phyloP scores from a whole-genome alignment of 2,888 invertebrate genomes.

The Tenthredo mesomela region DNA sequence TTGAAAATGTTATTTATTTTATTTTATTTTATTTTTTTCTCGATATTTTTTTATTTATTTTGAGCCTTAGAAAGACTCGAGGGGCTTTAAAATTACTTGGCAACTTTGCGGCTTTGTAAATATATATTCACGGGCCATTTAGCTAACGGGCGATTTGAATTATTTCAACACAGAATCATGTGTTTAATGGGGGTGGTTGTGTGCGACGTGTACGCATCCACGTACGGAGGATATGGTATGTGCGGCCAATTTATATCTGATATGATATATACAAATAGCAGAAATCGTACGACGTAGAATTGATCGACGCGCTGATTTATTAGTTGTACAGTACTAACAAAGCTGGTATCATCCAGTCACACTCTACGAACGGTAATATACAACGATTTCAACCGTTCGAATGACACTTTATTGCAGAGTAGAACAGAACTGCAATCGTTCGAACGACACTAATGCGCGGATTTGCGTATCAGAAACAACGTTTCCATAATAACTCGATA shows the following conservation, averaged over 20 bases:
- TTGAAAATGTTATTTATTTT: neutral
- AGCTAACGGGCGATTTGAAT: conserved; percentile 24
- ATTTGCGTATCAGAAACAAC: conserved; percentile 11
- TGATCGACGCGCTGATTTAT: conserved; percentile 75
- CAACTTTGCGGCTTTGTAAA: conserved; percentile 13
- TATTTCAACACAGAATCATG: conserved; percentile 4
- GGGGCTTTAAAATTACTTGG: conserved; percentile 7
- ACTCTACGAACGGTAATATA: conserved; percentile 59
- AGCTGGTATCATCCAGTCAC: conserved; percentile 56
- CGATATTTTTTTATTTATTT: neutral
- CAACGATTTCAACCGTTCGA: conserved; percentile 56
- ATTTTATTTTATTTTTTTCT: neutral
- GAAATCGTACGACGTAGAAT: conserved; percentile 73
- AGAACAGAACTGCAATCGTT: conserved; percentile 7
- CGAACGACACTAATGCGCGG: conserved; percentile 38
- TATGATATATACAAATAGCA: conserved; percentile 60
- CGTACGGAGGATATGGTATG: neutral
- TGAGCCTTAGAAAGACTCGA: neutral
- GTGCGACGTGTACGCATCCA: neutral
- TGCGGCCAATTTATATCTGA: conserved; percentile 68
- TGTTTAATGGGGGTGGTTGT: conserved; percentile 18
- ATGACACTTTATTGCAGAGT: conserved; percentile 63
- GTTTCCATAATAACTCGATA: conserved; percentile 3
- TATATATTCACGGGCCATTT: conserved; percentile 25
- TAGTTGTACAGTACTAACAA: conserved; percentile 58